Evolutionary conservation across 2,888 invertebrate species (phyloP), one percentile per base, ranked within the genome.

Genomic region (Ametastegia equiseti): DNA sequence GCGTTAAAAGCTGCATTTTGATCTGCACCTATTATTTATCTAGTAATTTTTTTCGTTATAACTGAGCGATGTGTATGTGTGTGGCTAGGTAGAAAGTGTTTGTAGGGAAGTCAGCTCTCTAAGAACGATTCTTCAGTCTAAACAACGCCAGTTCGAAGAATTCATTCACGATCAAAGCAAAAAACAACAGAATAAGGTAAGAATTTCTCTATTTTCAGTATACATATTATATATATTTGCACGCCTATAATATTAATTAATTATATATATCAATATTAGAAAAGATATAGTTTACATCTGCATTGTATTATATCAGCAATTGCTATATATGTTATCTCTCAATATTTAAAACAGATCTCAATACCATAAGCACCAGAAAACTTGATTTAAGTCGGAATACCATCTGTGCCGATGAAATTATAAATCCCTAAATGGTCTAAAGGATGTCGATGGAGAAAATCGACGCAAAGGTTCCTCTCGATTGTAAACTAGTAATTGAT

Each of bases 11-110:
- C 15, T 77, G 0, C 39, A 57, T 54, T 33, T 57, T 11, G 15
- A 83, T n/a, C n/a, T n/a, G n/a, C n/a, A n/a, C n/a, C n/a, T n/a
- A n/a, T 83, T 80, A 80, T 73, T 84, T 81, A 15, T 80, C 81
- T 83, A 85, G 82, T 83, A 69, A 82, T 85, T 57, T 84, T 86
- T 88, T 82, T 88, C 89, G 89, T 88, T 87, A 86, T 86, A 90
- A 89, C 93, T 93, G 92, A 93, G 90, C 92, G 93, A 84, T 89
- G 87, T 91, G 78, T 89, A 84, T 86, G 88, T 90, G 86, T 90
- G 91, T 89, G 90, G 91, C 90, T 89, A 91, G 91, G 91, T 91
- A 91, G 91, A 91, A 91, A 91, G 85, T 91, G 91, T 91, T 89
- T 90, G 90, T 91, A 91, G 91, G 90, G 91, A 91, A 91, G 89